These are phyloP conservation scores for Bettongia penicillata DNA, from an alignment of 2,113 vertebrate species.

Conservation along the genomic window DNA sequence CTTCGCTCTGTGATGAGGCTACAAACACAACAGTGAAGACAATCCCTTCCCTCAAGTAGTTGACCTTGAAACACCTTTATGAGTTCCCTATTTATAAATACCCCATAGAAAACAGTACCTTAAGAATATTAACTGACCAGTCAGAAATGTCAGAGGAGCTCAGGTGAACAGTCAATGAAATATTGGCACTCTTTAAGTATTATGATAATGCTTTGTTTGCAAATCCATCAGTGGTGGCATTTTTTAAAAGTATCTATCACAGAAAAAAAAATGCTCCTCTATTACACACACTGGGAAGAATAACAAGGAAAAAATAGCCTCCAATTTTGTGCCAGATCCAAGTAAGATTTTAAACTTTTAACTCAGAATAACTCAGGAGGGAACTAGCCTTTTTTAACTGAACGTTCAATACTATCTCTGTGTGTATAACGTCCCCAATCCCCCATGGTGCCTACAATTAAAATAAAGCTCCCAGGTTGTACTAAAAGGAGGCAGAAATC, in stretches of 20 bases:
- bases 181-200: neutral
- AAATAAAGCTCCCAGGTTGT: constrained; percentile 63
- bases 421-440: constrained; percentile 43
- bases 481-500: constrained; percentile 9
- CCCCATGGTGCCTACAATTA: constrained; percentile 55
- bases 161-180: neutral
- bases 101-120: neutral
- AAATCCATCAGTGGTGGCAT: neutral
- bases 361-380: constrained; percentile 19
- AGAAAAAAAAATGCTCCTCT: neutral
- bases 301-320: neutral
- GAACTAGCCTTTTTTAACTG: constrained; percentile 32
- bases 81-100: neutral
- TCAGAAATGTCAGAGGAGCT: neutral
- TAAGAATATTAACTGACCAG: neutral
- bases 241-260: neutral
- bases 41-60: neutral
- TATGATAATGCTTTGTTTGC: neutral
- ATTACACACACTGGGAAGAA: constrained; percentile 18
- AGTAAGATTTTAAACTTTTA: constrained; percentile 43
- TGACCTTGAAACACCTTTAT: neutral
- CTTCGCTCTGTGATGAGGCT: neutral
- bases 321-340: neutral
- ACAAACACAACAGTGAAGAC: neutral
- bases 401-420: constrained; percentile 11